Evolutionary conservation across 2,113 vertebrate species (phyloP).

Genomic region (Archilochus colubris): DNA sequence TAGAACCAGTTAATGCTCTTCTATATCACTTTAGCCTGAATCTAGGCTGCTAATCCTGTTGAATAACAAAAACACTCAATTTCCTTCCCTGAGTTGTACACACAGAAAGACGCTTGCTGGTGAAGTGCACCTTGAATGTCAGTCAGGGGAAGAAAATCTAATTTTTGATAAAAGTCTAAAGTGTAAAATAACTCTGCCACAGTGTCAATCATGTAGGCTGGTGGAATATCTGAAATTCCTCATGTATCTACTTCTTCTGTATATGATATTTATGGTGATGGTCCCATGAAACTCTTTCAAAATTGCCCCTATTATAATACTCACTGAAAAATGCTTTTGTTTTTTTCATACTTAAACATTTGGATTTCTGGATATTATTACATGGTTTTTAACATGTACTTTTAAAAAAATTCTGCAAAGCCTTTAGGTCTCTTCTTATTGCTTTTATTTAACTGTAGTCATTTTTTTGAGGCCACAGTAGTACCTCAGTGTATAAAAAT

Average conservation of each 20-base stretch:
- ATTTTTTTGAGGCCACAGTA: neutral
- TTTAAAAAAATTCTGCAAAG: neutral
- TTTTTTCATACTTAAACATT: no score
- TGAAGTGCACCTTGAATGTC: neutral
- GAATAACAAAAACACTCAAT: constrained; percentile 67
- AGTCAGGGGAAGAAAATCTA: neutral
- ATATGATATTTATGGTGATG: neutral
- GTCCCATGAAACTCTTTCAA: neutral
- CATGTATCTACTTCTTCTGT: neutral
- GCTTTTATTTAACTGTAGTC: neutral
- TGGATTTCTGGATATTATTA: neutral
- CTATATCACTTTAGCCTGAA: constrained; percentile 59
- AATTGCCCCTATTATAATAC: neutral
- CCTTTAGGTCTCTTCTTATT: neutral
- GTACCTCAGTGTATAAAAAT: neutral
- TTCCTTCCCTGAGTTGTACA: neutral
- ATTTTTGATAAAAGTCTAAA: neutral
- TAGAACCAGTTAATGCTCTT: constrained; percentile 44
- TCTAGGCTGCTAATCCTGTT: constrained; percentile 53
- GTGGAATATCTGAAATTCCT: neutral
- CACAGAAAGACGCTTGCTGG: neutral
- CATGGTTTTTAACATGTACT: neutral
- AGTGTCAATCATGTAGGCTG: neutral
- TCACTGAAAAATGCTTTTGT: neutral
- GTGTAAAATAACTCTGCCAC: neutral